These are phyloP conservation scores for Melanophora roralis DNA, from an alignment of 2,888 invertebrate species.

Conservation along the genomic window DNA sequence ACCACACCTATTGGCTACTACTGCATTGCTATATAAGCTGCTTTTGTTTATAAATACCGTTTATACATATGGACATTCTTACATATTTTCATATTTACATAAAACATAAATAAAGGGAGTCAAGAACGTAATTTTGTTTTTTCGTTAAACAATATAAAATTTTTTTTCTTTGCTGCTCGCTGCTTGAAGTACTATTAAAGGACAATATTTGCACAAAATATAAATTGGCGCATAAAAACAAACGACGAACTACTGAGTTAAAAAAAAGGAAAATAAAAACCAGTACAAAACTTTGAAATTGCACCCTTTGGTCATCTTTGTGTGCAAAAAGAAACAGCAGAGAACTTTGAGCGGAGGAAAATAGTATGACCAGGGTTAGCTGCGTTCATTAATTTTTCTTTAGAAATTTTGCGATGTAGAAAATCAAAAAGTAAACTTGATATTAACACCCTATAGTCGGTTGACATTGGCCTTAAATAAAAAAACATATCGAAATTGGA, in stretches of 20 bases:
- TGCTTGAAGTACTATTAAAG: slow-evolving; percentile 60
- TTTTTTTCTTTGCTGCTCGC: slow-evolving; percentile 36
- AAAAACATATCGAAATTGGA: no score
- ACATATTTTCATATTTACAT: not conserved
- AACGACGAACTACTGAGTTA: slow-evolving; percentile 41
- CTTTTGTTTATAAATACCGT: slow-evolving; percentile 28
- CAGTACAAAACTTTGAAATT: slow-evolving; percentile 55
- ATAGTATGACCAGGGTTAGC: not conserved
- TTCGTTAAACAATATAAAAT: slow-evolving; percentile 19
- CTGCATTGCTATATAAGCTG: slow-evolving; percentile 7
- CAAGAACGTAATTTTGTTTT: slow-evolving; percentile 38
- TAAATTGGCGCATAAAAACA: slow-evolving; percentile 60
- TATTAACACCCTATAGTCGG: not conserved
- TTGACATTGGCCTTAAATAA: no score
- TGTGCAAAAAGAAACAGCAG: slow-evolving; percentile 20
- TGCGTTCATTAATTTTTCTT: slow-evolving; percentile 24
- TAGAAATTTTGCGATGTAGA: not conserved
- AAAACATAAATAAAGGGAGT: slow-evolving; percentile 22
- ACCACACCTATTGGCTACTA: no score
- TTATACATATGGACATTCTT: not conserved
- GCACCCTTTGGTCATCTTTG: slow-evolving; percentile 61
- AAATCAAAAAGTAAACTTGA: not conserved
- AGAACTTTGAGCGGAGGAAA: not conserved
- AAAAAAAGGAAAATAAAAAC: slow-evolving; percentile 39
- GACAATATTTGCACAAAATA: slow-evolving; percentile 63